phyloP scores from a whole-genome alignment of 2,113 vertebrate species.

The Corvus cornix region DNA sequence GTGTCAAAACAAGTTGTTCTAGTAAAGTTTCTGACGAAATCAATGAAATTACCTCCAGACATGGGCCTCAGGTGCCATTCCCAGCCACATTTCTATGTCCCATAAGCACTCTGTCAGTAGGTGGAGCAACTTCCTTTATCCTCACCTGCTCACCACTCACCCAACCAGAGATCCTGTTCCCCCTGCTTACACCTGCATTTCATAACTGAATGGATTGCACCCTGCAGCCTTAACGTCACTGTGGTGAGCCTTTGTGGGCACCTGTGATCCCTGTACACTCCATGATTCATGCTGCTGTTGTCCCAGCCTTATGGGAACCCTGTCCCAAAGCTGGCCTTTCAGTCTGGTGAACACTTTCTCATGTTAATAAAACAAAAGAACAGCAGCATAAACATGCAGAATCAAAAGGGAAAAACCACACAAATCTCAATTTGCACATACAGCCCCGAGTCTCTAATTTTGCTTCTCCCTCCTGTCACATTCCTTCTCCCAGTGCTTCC shows the following conservation, averaged over 20 bases:
- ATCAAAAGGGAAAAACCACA: not conserved
- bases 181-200: not conserved
- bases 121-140: not conserved
- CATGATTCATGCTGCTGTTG: not conserved
- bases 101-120: not conserved
- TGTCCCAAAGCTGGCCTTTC: not conserved
- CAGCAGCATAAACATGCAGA: not conserved
- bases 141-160: not conserved
- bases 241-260: not conserved
- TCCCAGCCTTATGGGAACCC: not conserved
- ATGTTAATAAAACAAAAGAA: not conserved
- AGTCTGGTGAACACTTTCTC: not conserved
- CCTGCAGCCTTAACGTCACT: not conserved
- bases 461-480: not conserved
- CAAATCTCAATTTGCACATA: not conserved
- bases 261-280: not conserved
- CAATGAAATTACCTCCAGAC: not conserved
- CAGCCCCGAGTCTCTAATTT: rapidly evolving
- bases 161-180: not conserved
- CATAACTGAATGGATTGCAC: not conserved
- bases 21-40: not conserved
- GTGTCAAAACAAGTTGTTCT: not conserved
- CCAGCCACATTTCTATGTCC: not conserved
- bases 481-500: not conserved
- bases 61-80: not conserved